These are phyloP conservation scores for Cacatua alba DNA, from an alignment of 2,113 vertebrate genomes.

Conservation along the genomic window DNA sequence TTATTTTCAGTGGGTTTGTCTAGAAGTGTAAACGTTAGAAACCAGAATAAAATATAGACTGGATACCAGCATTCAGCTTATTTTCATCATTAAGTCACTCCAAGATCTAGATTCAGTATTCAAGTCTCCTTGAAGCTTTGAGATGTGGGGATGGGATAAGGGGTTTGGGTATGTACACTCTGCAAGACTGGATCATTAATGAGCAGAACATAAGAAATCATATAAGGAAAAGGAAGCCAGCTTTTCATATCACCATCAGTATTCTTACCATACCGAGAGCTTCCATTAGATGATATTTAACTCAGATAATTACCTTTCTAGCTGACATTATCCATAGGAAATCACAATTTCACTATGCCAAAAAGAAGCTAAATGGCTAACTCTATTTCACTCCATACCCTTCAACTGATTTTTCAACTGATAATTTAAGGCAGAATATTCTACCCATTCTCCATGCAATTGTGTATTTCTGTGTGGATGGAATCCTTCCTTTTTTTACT, in stretches of 20 bases:
- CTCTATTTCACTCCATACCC: not conserved
- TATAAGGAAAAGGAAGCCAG: not conserved
- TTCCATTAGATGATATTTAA: not conserved
- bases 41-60: not conserved
- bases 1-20: not conserved
- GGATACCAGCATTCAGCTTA: not conserved
- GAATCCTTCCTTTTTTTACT: not conserved
- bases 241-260: not conserved
- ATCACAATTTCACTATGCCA: constrained; percentile 3
- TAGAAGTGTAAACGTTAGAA: not conserved
- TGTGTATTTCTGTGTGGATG: not conserved
- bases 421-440: not conserved
- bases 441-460: not conserved
- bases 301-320: constrained; percentile 14
- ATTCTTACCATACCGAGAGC: not conserved
- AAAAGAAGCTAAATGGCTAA: not conserved
- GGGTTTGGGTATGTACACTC: not conserved
- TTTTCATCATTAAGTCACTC: not conserved
- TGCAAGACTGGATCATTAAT: not conserved
- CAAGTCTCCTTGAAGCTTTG: not conserved
- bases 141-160: not conserved
- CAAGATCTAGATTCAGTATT: not conserved
- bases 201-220: not conserved
- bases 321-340: not conserved
- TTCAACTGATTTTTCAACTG: not conserved